Base-by-base conservation (phyloP, 2,113 vertebrate genomes). In the Toxotes chatareus region DNA sequence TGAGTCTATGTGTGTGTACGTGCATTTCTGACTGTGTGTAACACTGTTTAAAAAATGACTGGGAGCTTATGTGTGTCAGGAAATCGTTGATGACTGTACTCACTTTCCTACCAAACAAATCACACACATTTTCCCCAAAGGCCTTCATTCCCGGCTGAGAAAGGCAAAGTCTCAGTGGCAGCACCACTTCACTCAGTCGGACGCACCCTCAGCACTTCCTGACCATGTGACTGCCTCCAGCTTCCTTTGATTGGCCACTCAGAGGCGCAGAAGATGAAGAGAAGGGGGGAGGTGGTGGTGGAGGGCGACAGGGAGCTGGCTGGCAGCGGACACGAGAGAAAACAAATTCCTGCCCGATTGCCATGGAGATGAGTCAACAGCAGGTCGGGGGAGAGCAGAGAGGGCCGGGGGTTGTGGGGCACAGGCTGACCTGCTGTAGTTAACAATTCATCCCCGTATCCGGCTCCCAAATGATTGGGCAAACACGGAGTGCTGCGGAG, bases 331-430 rank as follows among this genome's bases (percentile, higher is more conserved):
- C 46, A 80, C 84, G 78, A 85, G 85, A 80, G 57, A 86, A 88
- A 91, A 90, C 75, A 91, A 91, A 94, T 92, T 93, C 88, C 87
- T 79, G 57, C 73, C 81, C 61, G 60, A 84, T 93, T 64, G 46
- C 92, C 84, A 94, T 93, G 90, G 94, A 83, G 86, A 94, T 89
- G 83, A 92, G 90, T 94, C 93, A 95, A 94, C 93, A 93, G 87
- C 67, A 76, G 82, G 89, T 81, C 36, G 70, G 84, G 62, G 55
- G 63, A 75, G 62, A 51, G 65, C 69, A 73, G 85, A 79, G 66
- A 59, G 34, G 83, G 81, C 62, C 31, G 61, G 46, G 78, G 85
- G 79, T 56, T 77, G 75, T 23, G 86, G 90, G 86, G 85, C 86
- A 86, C 67, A 86, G 87, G 72, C 86, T 91, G 93, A 94, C 94